phyloP scores from a whole-genome alignment of 2,113 vertebrate genomes.

The Meleagris gallopavo region DNA sequence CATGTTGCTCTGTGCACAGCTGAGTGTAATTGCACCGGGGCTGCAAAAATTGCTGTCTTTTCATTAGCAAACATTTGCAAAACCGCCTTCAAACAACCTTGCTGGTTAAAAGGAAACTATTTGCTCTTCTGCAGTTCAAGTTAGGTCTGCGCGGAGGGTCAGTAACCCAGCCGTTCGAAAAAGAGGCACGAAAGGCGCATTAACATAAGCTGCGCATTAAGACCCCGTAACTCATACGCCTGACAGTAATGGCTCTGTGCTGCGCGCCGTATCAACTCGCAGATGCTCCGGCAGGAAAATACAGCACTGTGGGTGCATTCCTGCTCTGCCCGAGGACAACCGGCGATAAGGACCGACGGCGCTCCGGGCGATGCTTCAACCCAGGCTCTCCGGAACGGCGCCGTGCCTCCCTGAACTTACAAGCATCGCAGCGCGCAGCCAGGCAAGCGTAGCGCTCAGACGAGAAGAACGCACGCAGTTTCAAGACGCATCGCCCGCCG shows the following conservation, averaged over 20 bases:
- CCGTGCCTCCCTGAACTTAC: background rate
- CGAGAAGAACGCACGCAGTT: background rate
- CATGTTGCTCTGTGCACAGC: background rate
- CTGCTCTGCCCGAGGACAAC: slow-evolving; percentile 14
- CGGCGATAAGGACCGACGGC: background rate
- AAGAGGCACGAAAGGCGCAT: slow-evolving; percentile 36
- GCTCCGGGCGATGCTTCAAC: background rate
- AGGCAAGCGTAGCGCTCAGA: background rate
- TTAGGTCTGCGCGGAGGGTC: slow-evolving; percentile 33
- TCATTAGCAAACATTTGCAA: background rate
- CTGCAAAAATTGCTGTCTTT: slow-evolving; percentile 3
- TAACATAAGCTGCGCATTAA: slow-evolving; percentile 70
- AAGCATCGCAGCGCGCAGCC: background rate
- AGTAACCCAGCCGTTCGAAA: slow-evolving; percentile 57
- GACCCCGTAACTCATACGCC: slow-evolving; percentile 45
- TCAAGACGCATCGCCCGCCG: background rate
- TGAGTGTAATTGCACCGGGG: background rate
- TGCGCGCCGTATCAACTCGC: background rate
- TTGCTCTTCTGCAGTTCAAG: slow-evolving; percentile 15
- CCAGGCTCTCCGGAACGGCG: background rate
- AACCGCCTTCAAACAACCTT: background rate
- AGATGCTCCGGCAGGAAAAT: background rate
- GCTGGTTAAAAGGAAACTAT: background rate
- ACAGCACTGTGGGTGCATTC: background rate
- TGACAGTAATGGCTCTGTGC: slow-evolving; percentile 34